A percentile compares a stretch with the other conserved stretches of the same genome.
These are phyloP conservation scores for Tiliacea aurago DNA, from an alignment of 2,888 invertebrate genomes.

Conservation along the genomic window DNA sequence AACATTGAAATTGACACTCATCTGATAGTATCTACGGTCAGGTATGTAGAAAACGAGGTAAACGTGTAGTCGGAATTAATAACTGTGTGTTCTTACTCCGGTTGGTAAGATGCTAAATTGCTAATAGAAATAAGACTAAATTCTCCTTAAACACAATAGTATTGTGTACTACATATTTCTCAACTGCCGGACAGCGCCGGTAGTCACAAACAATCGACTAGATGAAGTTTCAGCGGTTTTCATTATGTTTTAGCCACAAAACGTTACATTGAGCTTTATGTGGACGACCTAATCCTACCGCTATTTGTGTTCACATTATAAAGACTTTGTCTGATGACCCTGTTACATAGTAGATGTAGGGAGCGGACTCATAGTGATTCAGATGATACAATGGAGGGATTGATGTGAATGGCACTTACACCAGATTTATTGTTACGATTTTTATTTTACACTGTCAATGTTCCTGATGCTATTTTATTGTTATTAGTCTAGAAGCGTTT, in stretches of 20 bases:
- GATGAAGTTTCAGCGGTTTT: conserved; percentile 39
- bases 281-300: conserved; percentile 54
- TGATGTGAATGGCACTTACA: conserved; percentile 73
- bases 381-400: conserved; percentile 73
- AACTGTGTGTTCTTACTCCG: conserved; percentile 40
- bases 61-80: conserved; percentile 62
- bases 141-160: conserved; percentile 35
- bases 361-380: conserved; percentile 68
- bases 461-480: neutral
- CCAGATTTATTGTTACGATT: conserved; percentile 71
- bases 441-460: conserved; percentile 10
- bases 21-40: conserved; percentile 61
- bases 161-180: conserved; percentile 37
- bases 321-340: conserved; percentile 64
- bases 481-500: neutral
- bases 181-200: conserved; percentile 6
- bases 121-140: conserved; percentile 36
- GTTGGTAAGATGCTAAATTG: conserved; percentile 25
- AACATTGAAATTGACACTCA: conserved; percentile 67
- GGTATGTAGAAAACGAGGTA: conserved; percentile 62
- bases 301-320: conserved; percentile 65
- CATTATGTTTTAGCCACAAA: conserved; percentile 57
- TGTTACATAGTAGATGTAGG: conserved; percentile 66
- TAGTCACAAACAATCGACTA: conserved; percentile 29
- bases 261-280: conserved; percentile 57